Conservation (phyloP, 92 coral and sea anemone species). For the Paramuricea clavata region DNA sequence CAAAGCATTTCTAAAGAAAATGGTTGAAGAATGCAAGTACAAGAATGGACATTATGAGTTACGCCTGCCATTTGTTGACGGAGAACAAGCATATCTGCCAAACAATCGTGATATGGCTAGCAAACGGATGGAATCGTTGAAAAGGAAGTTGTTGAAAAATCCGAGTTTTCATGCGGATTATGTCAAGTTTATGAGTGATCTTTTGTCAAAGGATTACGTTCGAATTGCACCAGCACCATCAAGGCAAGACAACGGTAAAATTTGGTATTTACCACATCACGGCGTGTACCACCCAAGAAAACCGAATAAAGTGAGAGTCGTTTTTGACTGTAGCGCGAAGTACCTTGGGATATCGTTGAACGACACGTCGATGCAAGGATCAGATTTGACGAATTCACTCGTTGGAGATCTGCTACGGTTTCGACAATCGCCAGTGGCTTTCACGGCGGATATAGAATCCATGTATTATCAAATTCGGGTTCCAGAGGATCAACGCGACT, state of each 20-base stretch:
- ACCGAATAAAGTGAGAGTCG: slow-evolving; percentile 50
- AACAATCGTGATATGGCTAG: slow-evolving; percentile 53
- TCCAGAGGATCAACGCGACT: slow-evolving; percentile 52
- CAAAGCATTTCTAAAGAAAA: slow-evolving; percentile 19
- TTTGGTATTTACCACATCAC: slow-evolving; percentile 71
- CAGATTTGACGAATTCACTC: slow-evolving; percentile 57
- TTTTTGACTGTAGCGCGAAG: slow-evolving; percentile 54
- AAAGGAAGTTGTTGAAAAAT: slow-evolving; percentile 41
- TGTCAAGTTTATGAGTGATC: slow-evolving; percentile 48
- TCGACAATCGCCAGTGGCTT: slow-evolving; percentile 64
- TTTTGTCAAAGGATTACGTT: slow-evolving; percentile 52
- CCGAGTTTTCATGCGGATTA: slow-evolving; percentile 36
- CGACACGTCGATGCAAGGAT: slow-evolving; percentile 46
- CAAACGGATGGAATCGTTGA: slow-evolving; percentile 47
- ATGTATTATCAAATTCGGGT: slow-evolving; percentile 74
- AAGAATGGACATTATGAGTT: slow-evolving; percentile 32
- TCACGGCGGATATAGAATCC: slow-evolving; percentile 70
- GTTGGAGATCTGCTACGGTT: slow-evolving; percentile 71
- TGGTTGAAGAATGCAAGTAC: neutral
- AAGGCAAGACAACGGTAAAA: slow-evolving; percentile 32
- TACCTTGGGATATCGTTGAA: slow-evolving; percentile 59
- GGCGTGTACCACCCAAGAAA: slow-evolving; percentile 63
- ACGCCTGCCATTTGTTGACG: slow-evolving; percentile 16
- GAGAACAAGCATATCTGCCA: neutral
- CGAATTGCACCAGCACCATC: slow-evolving; percentile 27